Evolutionary conservation across 2,113 vertebrate species (phyloP), one percentile per base, ranked within the genome.

Genomic region (Chrysochloris asiatica): DNA sequence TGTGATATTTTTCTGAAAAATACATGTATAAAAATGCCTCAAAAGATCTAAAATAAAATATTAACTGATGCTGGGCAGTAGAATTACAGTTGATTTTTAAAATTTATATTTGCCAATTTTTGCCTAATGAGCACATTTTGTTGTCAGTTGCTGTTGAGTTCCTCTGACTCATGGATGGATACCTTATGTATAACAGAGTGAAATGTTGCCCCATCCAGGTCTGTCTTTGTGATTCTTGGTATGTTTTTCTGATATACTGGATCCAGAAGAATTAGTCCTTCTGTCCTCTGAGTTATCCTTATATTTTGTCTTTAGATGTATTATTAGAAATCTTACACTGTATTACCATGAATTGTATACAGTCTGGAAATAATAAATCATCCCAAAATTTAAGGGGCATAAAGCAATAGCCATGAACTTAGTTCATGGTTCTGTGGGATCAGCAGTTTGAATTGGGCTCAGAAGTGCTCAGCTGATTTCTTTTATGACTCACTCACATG

Each of bases 391-490:
- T 77, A n/a, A 52, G 41, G 47, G 45, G 13, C 61, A 82, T 73
- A 88, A 50, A 86, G 28, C 30, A 73, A 16, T 19, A 79, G 47
- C 47, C 38, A 78, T 87, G 83, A 65, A 77, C 12, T 43, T 87
- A 61, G 69, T 59, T 94, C 2, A 3, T 33, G 61, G 65, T 77
- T 91, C 79, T 89, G 52, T 89, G 65, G 52, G n/a, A 33, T 95
- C 78, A 67, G 88, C 94, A 88, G 45, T 71, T 79, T 78, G 7
- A 63, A 16, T 52, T 69, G 48, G 33, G 28, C 38, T 79, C 71
- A 75, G 87, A 16, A 45, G 81, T n/a, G 81, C 77, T 95, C 78
- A 81, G 93, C 88, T 93, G 67, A 43, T 77, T 87, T 89, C 91
- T 83, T 30, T 86, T 87, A 59, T 78, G 36, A 50, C 26, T 76